A percentile compares a stretch with the other conserved stretches of the same genome.
Evolutionary conservation across 2,888 invertebrate species (phyloP).

Genomic region (Gerosis bhagava): DNA sequence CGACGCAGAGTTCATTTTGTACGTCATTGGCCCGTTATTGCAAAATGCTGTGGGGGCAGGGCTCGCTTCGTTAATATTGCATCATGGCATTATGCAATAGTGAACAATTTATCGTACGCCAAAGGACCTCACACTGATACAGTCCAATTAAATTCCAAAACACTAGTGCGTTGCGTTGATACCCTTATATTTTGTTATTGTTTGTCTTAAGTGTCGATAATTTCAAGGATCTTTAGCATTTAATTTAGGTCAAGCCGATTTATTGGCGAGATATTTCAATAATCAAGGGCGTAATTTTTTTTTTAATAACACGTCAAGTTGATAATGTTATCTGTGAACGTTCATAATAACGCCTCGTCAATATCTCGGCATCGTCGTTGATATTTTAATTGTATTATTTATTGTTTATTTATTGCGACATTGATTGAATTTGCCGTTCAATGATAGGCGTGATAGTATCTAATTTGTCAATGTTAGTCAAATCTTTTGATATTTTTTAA

Average conservation of each 20-base stretch:
- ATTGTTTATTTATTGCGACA: constrained; percentile 1
- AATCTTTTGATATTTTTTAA: too few relatives aligned
- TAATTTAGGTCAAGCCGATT: constrained; percentile 71
- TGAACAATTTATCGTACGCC: constrained; percentile 16
- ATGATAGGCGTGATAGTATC: too few relatives aligned
- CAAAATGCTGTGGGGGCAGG: constrained; percentile 20
- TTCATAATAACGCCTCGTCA: constrained; percentile 15
- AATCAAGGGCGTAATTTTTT: constrained; percentile 59
- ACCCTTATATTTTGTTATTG: too few relatives aligned
- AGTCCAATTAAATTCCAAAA: constrained; percentile 16
- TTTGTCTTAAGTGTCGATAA: constrained; percentile 60
- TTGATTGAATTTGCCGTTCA: too few relatives aligned
- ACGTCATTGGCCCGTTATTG: constrained; percentile 16
- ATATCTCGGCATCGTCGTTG: constrained; percentile 14
- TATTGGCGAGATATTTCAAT: constrained; percentile 52
- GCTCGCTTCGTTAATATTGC: constrained; percentile 16
- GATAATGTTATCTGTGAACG: constrained; percentile 36
- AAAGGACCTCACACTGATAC: constrained; percentile 13
- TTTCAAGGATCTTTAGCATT: constrained; percentile 65
- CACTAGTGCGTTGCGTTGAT: constrained; percentile 30
- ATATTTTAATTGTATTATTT: constrained; percentile 12
- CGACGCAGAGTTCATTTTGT: background rate
- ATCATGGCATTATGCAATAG: constrained; percentile 18
- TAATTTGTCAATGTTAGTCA: too few relatives aligned
- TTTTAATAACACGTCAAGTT: constrained; percentile 53